Conservation (phyloP, 2,797 vertebrate species). For the Gymnoscopelus braueri region DNA sequence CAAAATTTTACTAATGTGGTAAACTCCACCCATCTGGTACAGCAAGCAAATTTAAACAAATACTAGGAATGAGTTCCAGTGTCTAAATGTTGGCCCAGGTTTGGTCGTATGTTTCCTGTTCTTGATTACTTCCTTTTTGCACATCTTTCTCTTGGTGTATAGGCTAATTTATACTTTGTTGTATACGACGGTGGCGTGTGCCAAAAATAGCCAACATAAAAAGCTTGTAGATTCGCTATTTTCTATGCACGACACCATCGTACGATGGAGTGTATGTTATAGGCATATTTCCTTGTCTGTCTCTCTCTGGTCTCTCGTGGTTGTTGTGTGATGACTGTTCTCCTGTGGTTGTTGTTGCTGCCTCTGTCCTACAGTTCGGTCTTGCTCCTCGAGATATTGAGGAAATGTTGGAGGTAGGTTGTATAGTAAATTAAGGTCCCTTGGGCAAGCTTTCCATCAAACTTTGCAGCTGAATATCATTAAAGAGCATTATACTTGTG, state of each 20-base stretch:
- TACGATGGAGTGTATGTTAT: no score
- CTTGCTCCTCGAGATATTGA: slow-evolving; percentile 82
- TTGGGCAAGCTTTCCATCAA: slow-evolving; percentile 59
- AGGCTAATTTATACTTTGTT: no score
- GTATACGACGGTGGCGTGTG: no score
- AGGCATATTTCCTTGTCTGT: slow-evolving; percentile 37
- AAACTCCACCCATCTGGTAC: not conserved
- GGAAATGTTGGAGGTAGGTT: slow-evolving; percentile 85
- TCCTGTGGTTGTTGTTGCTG: slow-evolving; percentile 73
- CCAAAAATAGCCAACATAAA: no score
- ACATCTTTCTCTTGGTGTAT: slow-evolving; percentile 46
- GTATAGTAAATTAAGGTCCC: slow-evolving; percentile 45
- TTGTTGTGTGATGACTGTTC: slow-evolving; percentile 69
- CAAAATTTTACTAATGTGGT: slow-evolving; percentile 6
- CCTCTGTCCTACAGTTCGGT: slow-evolving; percentile 75
- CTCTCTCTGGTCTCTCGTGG: slow-evolving; percentile 42
- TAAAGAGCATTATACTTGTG: slow-evolving; percentile 9
- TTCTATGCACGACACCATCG: no score
- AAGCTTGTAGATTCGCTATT: no score
- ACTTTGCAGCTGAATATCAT: slow-evolving; percentile 50
- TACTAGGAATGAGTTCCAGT: not conserved
- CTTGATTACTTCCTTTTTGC: slow-evolving; percentile 36
- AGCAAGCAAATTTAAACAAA: slow-evolving; percentile 24
- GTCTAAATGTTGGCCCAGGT: slow-evolving; percentile 15
- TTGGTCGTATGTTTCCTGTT: slow-evolving; percentile 33